Conservation (phyloP, 2,888 invertebrate genomes). For the Tyria jacobaeae region DNA sequence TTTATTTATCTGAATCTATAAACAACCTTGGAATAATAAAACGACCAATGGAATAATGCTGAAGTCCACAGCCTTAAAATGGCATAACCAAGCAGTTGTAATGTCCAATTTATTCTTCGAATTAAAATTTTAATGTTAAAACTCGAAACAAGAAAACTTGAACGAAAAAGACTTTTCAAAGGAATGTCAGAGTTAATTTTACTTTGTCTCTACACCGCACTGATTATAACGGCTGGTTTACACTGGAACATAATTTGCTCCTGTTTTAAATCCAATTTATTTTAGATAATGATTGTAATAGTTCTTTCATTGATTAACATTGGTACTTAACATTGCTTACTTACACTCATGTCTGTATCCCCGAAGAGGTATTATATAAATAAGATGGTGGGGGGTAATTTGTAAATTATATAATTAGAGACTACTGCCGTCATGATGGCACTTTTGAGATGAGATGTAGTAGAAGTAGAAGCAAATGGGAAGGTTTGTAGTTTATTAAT, state of each 20-base stretch:
- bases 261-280: not conserved
- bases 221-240: conserved; percentile 20
- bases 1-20: not conserved
- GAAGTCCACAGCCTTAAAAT: conserved; percentile 12
- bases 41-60: conserved; percentile 1
- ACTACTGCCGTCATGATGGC: too few species aligned
- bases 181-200: conserved; percentile 33
- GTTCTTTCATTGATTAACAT: too few species aligned
- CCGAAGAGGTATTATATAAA: too few species aligned
- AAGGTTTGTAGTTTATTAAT: too few species aligned
- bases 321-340: too few species aligned
- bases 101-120: conserved; percentile 34
- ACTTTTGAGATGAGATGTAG: too few species aligned
- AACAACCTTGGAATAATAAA: not conserved
- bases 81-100: conserved; percentile 14
- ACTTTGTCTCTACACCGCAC: conserved; percentile 15
- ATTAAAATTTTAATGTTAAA: conserved; percentile 37
- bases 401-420: too few species aligned
- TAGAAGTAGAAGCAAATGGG: too few species aligned
- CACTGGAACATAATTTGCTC: not conserved
- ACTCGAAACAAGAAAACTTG: conserved; percentile 44
- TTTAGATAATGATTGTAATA: not conserved
- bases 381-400: too few species aligned
- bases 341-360: too few species aligned
- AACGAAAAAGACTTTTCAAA: conserved; percentile 31